Evolutionary conservation across 2,113 vertebrate genomes (phyloP).

Genomic region (Callorhinus ursinus): DNA sequence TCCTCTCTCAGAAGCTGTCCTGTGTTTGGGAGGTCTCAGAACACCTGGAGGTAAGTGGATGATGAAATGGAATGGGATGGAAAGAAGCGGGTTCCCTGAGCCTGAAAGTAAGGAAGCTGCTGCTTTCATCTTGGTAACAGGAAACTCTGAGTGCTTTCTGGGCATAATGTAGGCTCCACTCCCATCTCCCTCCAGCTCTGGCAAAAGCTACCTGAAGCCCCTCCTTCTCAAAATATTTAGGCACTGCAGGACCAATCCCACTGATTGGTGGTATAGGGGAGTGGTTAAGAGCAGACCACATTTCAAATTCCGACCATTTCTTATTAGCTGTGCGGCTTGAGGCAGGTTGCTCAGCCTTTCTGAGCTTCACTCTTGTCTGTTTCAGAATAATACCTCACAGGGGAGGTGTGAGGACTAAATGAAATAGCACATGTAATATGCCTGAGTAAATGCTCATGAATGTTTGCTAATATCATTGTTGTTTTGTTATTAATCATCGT

Average conservation of each 20-base stretch:
- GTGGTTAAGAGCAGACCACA: neutral
- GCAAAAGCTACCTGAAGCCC: neutral
- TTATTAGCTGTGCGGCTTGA: constrained; percentile 10
- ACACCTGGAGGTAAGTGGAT: neutral
- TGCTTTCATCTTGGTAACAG: neutral
- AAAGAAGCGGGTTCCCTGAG: neutral
- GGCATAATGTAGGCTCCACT: no score
- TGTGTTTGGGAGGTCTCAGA: neutral
- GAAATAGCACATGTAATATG: neutral
- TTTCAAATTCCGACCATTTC: neutral
- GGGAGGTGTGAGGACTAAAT: constrained; percentile 2
- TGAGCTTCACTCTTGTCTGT: neutral
- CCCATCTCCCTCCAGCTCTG: neutral
- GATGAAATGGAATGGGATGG: neutral
- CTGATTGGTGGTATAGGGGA: neutral
- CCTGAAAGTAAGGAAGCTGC: neutral
- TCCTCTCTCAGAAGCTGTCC: neutral
- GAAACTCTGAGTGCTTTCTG: neutral
- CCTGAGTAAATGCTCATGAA: neutral
- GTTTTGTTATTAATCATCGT: constrained; percentile 1
- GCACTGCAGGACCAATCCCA: neutral
- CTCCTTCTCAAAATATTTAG: neutral
- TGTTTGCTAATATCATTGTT: constrained; percentile 32
- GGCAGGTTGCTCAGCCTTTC: constrained; percentile 26
- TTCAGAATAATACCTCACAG: neutral